Evolutionary conservation across 1,140 invertebrate species (phyloP), one percentile per base, ranked within the genome.

Genomic region (Drepana arcuata): DNA sequence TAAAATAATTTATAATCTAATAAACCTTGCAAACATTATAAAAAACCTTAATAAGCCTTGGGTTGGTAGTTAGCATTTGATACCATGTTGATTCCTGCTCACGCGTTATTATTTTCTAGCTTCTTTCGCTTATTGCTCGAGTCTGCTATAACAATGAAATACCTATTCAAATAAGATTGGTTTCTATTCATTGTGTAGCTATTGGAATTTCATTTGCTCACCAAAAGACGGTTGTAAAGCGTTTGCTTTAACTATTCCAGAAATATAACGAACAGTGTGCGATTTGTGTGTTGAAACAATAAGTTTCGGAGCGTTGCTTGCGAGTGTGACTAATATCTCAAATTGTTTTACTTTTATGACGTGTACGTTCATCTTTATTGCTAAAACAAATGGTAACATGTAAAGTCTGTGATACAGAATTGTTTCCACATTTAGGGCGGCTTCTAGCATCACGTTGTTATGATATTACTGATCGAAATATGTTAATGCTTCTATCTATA

Each of bases 201-300:
- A 44, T 59, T 43, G 41, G 43, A 37, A 33, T 55, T 61, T 61
- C 53, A 59, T 54, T 60, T 33, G 43, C 48, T 57, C 44, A 47
- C 55, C 63, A 72, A 67, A 69, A 55, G 46, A 41, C 40, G 39
- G 38, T 32, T 39, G 48, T 65, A 57, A 60, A 56, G 42, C 55
- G 62, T 63, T 63, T n/a, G n/a, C 53, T 37, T 47, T 56, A 53
- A 58, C 60, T 51, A 46, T 52, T 58, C 51, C 48, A 48, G 46
- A 72, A 78, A 70, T 74, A 72, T 49, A 64, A 39, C 41, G 15
- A 41, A 40, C 48, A 43, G 40, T 60, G 59, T 67, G 59, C 37
- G 51, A 58, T 60, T 69, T 46, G 54, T 65, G 61, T 67, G 59
- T 53, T 40, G 68, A 57, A 74, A 78, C 68, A 72, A 70, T 72